These are phyloP conservation scores for Saccostrea echinata DNA, from an alignment of 1,140 invertebrate genomes.

Conservation along the genomic window DNA sequence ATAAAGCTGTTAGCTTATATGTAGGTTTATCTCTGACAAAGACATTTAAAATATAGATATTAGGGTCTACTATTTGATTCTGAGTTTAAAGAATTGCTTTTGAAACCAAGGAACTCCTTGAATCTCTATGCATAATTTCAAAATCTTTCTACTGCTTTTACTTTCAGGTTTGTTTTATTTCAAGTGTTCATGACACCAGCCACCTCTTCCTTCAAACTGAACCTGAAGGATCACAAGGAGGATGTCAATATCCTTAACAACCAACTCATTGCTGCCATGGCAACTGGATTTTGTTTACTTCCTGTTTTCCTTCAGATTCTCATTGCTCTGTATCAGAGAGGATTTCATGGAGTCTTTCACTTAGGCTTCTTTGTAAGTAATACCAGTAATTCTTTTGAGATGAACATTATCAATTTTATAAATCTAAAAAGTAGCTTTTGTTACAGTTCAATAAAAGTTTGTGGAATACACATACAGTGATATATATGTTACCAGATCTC, in stretches of 20 bases:
- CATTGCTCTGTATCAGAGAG: slow-evolving; percentile 43
- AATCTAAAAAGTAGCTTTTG: background rate
- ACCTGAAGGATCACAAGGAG: slow-evolving; percentile 56
- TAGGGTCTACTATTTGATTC: too few species aligned
- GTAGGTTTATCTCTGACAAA: too few species aligned
- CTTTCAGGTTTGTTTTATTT: slow-evolving; percentile 68
- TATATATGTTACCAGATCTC: too few species aligned
- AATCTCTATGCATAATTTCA: too few species aligned
- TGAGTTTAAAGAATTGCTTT: too few species aligned
- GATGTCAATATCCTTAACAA: slow-evolving; percentile 65
- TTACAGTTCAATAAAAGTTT: too few species aligned
- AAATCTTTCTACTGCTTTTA: background rate
- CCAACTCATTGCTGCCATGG: slow-evolving; percentile 57
- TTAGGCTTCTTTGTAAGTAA: slow-evolving; percentile 55
- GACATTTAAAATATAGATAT: too few species aligned
- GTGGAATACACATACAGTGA: too few species aligned
- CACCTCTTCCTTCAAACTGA: slow-evolving; percentile 66
- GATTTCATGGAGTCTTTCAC: slow-evolving; percentile 30
- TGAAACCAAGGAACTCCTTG: too few species aligned
- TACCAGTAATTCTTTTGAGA: background rate
- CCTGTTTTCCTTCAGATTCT: slow-evolving; percentile 62
- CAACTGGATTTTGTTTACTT: slow-evolving; percentile 56
- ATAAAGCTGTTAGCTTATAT: too few species aligned
- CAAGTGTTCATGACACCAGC: slow-evolving; percentile 68
- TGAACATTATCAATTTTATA: background rate